phyloP scores from a whole-genome alignment of 2,888 invertebrate genomes.

The Amiota communis region DNA sequence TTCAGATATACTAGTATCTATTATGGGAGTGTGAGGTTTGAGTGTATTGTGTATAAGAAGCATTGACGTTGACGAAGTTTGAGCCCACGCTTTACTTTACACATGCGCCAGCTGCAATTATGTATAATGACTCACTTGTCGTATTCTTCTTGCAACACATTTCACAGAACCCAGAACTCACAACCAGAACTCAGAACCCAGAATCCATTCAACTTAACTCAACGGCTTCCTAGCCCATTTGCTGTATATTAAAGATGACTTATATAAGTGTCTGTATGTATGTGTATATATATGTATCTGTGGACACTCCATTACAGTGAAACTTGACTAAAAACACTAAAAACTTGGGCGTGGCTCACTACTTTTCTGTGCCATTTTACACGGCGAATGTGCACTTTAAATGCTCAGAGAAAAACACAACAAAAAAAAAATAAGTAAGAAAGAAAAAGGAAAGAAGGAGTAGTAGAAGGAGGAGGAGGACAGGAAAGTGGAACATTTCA shows the following conservation, averaged over 20 bases:
- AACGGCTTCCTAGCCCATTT: too few relatives aligned
- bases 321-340: not conserved
- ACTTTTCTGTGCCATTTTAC: not conserved
- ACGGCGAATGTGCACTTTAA: not conserved
- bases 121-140: slow-evolving; percentile 23
- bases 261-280: not conserved
- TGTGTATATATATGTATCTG: not conserved
- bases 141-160: not conserved
- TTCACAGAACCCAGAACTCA: too few relatives aligned
- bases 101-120: slow-evolving; percentile 26
- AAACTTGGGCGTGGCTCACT: slow-evolving; percentile 27
- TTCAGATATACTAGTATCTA: not conserved
- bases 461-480: not conserved
- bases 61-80: not conserved
- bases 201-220: too few relatives aligned
- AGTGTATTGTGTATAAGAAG: not conserved
- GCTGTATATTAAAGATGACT: too few relatives aligned
- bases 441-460: not conserved
- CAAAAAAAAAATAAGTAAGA: not conserved
- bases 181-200: too few relatives aligned
- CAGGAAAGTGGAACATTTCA: slow-evolving; percentile 10
- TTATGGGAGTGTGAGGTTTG: not conserved
- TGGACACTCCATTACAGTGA: not conserved
- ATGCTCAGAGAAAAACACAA: not conserved
- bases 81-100: not conserved